A percentile compares a stretch with the other conserved stretches of the same genome.
These are phyloP conservation scores for Odontesthes bonariensis DNA, from an alignment of 2,113 vertebrate species.

Conservation along the genomic window DNA sequence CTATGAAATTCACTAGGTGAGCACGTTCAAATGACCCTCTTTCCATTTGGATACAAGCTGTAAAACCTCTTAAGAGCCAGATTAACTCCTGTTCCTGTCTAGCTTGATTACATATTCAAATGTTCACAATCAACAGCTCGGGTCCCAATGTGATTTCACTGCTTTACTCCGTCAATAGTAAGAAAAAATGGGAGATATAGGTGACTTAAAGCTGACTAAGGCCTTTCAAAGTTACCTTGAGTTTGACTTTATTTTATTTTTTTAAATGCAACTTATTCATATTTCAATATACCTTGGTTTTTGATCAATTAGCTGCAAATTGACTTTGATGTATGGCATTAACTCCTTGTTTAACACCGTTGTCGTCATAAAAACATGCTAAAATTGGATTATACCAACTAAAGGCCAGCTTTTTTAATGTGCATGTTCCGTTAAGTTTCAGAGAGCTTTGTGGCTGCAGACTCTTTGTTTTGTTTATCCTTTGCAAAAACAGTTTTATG, in stretches of 20 bases:
- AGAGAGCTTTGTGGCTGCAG: too few relatives aligned
- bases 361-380: not conserved
- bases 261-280: not conserved
- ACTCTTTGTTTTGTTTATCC: too few relatives aligned
- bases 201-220: not conserved
- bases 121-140: not conserved
- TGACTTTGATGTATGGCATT: too few relatives aligned
- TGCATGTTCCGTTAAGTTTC: not conserved
- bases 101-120: not conserved
- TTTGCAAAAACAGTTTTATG: too few relatives aligned
- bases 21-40: not conserved
- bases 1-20: not conserved
- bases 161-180: too few relatives aligned
- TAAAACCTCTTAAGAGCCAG: too few relatives aligned
- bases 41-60: not conserved
- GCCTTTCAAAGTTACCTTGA: not conserved
- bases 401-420: not conserved
- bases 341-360: not conserved
- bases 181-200: not conserved
- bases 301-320: not conserved
- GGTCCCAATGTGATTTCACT: not conserved
- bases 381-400: not conserved
- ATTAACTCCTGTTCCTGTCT: not conserved
- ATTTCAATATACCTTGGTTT: not conserved
- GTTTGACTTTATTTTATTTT: not conserved